Conservation (phyloP, 2,113 vertebrate species). For the Eulemur rufifrons region DNA sequence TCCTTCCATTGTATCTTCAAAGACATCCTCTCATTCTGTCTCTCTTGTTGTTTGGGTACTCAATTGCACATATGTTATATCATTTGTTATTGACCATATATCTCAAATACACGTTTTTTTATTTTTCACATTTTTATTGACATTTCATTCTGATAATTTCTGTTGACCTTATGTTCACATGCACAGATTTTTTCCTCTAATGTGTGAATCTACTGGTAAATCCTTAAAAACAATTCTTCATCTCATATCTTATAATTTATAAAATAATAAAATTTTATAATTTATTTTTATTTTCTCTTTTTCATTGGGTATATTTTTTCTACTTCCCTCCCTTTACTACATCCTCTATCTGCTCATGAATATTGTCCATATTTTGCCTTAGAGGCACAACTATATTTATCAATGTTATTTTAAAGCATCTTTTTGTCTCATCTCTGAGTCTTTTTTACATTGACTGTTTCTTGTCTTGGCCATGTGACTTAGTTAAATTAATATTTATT, state of each 20-base stretch:
- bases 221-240: neutral
- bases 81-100: neutral
- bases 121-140: neutral
- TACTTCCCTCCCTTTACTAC: neutral
- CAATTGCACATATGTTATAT: neutral
- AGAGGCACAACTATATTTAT: neutral
- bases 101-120: neutral
- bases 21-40: neutral
- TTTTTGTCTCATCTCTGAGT: neutral
- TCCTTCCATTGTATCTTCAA: neutral
- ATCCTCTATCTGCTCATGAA: neutral
- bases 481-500: neutral
- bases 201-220: neutral
- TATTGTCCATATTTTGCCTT: neutral
- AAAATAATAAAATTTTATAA: neutral
- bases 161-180: neutral
- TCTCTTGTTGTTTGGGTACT: neutral
- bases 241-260: neutral
- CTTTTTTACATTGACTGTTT: neutral
- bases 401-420: neutral
- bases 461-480: neutral
- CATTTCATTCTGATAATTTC: neutral
- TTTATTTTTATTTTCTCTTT: neutral
- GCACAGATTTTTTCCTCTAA: neutral
- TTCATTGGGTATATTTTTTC: neutral